Base-by-base conservation (phyloP, 30 jellyfish, hydroid and myxozoan genomes). In the Sanderia malayensis region DNA sequence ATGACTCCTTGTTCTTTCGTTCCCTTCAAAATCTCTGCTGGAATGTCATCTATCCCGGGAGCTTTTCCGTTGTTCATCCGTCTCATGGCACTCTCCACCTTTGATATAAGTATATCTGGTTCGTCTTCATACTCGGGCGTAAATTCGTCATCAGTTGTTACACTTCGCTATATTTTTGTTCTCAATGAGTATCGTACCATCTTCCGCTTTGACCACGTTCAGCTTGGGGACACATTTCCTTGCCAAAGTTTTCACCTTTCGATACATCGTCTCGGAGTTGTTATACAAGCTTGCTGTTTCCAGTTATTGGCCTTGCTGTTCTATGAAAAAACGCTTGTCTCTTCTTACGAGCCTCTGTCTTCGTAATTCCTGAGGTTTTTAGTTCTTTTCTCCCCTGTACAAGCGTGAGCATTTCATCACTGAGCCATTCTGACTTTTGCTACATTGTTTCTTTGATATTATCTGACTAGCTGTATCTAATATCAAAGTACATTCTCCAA, bases 21-120 rank as follows among this genome's bases (percentile, higher is more conserved):
- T 9, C 45, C 65, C 62, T 76, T 66, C 30, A 76, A 20, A 17
- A 62, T 18, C 58, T 76, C 71, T 10, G 80, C 80, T 37, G 71
- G 88, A 24, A 76, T 45, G 34, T 62, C 52, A 31, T 76, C 88
- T 21, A 31, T 0, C 26, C 88, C 88, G 10, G 72, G 34, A 26
- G 80, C 17, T 55, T 76, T 60, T n/a, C 45, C 46, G 17, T 25
- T 44, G 20, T 25, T 49, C 46, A 76, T 1, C 27, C 10, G 19
- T 26, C n/a, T 45, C 31, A 62, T 11, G 1, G 75, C 88, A 33
- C 19, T 25, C 2, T 11, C 6, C 1, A 32, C 80, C 41, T 62
- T 63, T n/a, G 64, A 57, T 33, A 6, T 34, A 44, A 58, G 28
- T 10, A 58, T 57, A 15, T 46, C 58, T 15, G 85, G 74, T 73